Evolutionary conservation across 2,888 invertebrate species (phyloP), one percentile per base, ranked within the genome.

Genomic region (Lymantria monacha): DNA sequence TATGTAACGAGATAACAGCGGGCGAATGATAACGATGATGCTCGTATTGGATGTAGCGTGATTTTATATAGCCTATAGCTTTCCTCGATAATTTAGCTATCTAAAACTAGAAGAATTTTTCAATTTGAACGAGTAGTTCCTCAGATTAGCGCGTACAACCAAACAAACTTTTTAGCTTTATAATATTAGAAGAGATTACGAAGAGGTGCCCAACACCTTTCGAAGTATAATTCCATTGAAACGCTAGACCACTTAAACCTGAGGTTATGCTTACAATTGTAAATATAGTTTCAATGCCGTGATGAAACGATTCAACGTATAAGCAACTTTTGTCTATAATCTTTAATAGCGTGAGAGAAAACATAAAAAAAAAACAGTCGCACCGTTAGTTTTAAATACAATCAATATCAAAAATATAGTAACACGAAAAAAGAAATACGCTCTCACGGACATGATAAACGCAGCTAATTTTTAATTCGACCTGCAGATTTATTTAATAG

Each of bases 391-490:
- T 51, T 48, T 30, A 22, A 59, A 53, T 49, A 51, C 56, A 66
- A 57, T 58, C 55, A 63, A 66, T 60, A 64, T 53, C 46, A 22
- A 59, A 67, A n/a, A n/a, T n/a, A n/a, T n/a, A n/a, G n/a, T 68
- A 59, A 13, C 40, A 47, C 57, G 63, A 63, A 49, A 59, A 30
- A 66, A 61, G 70, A 74, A 66, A 70, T 78, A 60, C 56, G 61
- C 56, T 85, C 83, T 76, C 85, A 85, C 85, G 84, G 61, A 69
- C 61, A 59, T 67, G 71, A 76, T 72, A 76, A 68, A 77, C 81
- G 83, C 71, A 81, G 79, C 79, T 70, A 84, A 84, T 80, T 78
- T 76, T 76, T 83, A 87, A 87, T 87, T 83, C 64, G 77, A 74
- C 75, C 80, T 83, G 85, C 83, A 78, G 83, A 85, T 85, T 85